phyloP scores from a whole-genome alignment of 2,113 vertebrate species.

The Dicrurus megarhynchus region DNA sequence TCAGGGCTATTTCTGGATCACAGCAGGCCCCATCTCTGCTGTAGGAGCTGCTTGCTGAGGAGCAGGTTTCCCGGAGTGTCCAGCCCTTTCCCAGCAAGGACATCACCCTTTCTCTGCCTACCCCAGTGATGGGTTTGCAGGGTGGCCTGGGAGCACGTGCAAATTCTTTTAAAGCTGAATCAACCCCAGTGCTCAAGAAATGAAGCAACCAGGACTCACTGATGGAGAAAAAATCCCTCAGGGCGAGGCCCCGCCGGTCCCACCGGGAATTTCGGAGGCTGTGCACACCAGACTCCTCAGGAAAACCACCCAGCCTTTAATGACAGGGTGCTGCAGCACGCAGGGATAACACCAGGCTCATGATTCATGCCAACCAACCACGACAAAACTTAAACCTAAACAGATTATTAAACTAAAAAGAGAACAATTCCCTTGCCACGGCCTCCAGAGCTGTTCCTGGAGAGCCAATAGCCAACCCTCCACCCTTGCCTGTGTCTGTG shows the following conservation, averaged over 20 bases:
- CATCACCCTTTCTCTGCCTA: rapidly evolving
- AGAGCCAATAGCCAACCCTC: neutral
- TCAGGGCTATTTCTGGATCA: neutral
- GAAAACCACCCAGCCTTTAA: neutral
- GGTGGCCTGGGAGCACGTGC: neutral
- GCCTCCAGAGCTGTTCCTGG: neutral
- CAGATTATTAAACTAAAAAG: neutral
- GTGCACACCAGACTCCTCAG: neutral
- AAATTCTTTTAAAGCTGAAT: neutral
- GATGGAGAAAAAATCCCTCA: neutral
- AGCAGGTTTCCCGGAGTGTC: neutral
- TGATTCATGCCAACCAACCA: neutral
- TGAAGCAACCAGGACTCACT: neutral
- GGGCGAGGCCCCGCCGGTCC: rapidly evolving
- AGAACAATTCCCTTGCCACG: neutral
- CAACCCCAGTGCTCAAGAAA: neutral
- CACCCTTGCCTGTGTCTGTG: neutral
- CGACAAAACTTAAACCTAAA: neutral
- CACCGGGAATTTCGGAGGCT: rapidly evolving
- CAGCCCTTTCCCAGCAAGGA: neutral
- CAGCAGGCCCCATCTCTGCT: neutral
- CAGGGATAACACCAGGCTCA: neutral
- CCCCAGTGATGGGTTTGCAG: rapidly evolving
- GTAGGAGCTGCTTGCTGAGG: neutral
- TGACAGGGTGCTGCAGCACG: neutral